These are phyloP conservation scores for Acyrthosiphon pisum DNA, from an alignment of 1,140 invertebrate genomes.

Conservation along the genomic window DNA sequence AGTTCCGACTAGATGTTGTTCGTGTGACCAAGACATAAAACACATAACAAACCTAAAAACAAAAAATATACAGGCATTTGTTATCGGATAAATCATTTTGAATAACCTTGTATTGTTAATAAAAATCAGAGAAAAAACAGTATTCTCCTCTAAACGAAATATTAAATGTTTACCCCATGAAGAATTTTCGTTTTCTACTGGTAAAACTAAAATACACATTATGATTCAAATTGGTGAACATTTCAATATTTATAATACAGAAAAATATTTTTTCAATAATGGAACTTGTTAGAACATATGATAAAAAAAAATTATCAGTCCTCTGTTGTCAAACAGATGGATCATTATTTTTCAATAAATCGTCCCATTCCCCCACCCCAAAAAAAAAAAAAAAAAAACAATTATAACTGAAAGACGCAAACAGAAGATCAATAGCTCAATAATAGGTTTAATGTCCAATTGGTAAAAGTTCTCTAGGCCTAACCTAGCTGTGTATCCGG, in stretches of 20 bases:
- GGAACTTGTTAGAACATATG: background rate
- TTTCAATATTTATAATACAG: background rate
- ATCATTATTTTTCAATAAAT: background rate
- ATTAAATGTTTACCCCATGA: background rate
- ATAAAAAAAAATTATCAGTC: background rate
- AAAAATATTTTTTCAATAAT: background rate
- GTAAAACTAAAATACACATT: background rate
- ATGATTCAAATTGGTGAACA: background rate
- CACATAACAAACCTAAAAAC: too few species aligned
- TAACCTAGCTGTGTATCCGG: background rate
- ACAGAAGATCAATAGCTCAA: background rate
- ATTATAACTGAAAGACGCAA: background rate
- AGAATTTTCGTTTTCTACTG: background rate
- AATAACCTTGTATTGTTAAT: too few species aligned
- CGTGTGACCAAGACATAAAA: too few species aligned
- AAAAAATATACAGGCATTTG: too few species aligned
- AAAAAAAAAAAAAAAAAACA: background rate
- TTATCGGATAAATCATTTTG: too few species aligned
- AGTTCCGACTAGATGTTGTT: too few species aligned
- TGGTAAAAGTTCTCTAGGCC: background rate
- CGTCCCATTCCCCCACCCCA: accelerated
- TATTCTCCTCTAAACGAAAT: background rate
- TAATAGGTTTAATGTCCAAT: background rate
- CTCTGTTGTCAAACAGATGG: background rate
- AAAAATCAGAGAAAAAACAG: background rate